phyloP scores from a whole-genome alignment of 2,888 invertebrate species.

The Hoplodrina ambigua region DNA sequence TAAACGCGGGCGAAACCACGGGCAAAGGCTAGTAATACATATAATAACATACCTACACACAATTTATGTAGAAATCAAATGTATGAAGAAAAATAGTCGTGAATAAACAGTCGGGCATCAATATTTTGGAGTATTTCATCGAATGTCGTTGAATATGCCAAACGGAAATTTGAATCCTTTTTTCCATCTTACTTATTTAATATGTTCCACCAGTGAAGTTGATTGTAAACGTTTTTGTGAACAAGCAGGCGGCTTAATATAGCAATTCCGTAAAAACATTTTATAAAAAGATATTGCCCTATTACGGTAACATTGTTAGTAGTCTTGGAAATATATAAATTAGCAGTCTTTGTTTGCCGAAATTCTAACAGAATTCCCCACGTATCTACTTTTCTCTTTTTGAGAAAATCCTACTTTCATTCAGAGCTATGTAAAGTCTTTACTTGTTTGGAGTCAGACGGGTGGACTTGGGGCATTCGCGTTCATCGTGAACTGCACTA shows the following conservation, averaged over 20 bases:
- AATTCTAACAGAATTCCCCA: background rate
- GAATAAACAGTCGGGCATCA: constrained; percentile 21
- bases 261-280: background rate
- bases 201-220: background rate
- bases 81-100: constrained; percentile 16
- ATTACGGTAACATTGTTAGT: background rate
- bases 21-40: background rate
- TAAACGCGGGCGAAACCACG: too few relatives aligned
- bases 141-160: constrained; percentile 23
- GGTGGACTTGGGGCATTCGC: constrained; percentile 63
- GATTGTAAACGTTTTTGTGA: background rate
- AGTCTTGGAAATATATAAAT: background rate
- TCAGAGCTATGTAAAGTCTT: constrained; percentile 67
- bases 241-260: background rate
- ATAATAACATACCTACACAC: too few relatives aligned
- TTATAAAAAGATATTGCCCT: background rate
- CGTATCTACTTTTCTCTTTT: constrained; percentile 41
- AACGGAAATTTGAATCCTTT: constrained; percentile 17
- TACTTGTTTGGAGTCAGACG: constrained; percentile 70
- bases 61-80: background rate
- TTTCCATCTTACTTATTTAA: background rate
- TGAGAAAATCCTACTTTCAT: constrained; percentile 60
- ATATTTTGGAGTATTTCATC: constrained; percentile 21
- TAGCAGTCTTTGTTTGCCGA: background rate
- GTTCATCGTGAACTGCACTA: constrained; percentile 72